These are phyloP conservation scores for Brachionichthys hirsutus DNA, from an alignment of 2,113 vertebrate species.

Conservation along the genomic window DNA sequence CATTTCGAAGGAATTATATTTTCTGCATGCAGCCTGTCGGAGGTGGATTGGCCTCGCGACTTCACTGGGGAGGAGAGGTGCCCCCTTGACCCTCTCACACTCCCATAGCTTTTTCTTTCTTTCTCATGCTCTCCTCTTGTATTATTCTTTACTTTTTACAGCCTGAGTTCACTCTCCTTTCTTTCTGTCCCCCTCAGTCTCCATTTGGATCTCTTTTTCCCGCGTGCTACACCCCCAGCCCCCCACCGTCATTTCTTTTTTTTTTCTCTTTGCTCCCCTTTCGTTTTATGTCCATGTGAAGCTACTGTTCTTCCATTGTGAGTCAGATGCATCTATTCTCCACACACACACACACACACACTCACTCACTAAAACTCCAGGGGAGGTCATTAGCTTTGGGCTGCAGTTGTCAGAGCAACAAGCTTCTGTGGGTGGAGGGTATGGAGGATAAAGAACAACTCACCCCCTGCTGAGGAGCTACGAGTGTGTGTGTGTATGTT, in stretches of 20 bases:
- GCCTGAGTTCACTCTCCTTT: constrained; percentile 10
- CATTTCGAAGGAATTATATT: too few relatives aligned
- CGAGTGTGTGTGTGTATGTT: constrained; percentile 19
- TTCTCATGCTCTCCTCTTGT: constrained; percentile 13
- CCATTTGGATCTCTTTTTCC: constrained; percentile 38
- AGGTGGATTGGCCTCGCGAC: constrained; percentile 70
- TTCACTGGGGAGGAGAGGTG: constrained; percentile 50
- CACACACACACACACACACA: constrained; percentile 24
- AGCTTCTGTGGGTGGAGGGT: constrained; percentile 60
- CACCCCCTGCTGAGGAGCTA: constrained; percentile 61
- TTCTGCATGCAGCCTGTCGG: constrained; percentile 21
- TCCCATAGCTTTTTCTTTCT: constrained; percentile 19
- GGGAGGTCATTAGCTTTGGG: constrained; percentile 76
- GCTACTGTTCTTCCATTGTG: constrained; percentile 64
- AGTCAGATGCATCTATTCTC: constrained; percentile 60
- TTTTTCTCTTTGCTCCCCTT: constrained; percentile 40
- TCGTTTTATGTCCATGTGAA: constrained; percentile 55
- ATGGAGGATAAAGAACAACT: constrained; percentile 62
- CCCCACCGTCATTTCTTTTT: not conserved
- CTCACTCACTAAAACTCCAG: constrained; percentile 60
- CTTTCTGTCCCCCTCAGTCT: constrained; percentile 32
- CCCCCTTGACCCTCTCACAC: constrained; percentile 41
- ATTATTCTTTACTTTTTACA: constrained; percentile 32
- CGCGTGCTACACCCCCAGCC: constrained; percentile 8
- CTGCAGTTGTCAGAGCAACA: constrained; percentile 78